Evolutionary conservation across 92 coral and sea anemone genomes (phyloP), one percentile per base, ranked within the genome.

Genomic region (Virgularia gustaviana): DNA sequence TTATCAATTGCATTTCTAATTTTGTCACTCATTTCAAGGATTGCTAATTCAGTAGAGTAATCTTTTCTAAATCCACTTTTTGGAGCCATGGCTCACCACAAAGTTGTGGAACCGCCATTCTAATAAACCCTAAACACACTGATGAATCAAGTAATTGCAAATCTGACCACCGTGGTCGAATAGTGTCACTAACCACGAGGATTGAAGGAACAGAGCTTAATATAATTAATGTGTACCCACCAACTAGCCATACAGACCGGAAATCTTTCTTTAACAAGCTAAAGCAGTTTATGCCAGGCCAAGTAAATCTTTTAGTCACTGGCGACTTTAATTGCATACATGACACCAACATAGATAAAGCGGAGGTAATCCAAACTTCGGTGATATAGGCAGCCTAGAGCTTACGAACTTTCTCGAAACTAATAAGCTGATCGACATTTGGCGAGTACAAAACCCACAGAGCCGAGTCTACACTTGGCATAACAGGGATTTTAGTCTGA

Each of bases 31-130:
- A 51, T 63, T 74, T 81, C 76, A 20, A 83, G 43, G 10, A 77
- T 71, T 36, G 84, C 92, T 53, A 79, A 70, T 57, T 87, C 81
- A 12, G 87, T 87, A 18, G 84, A 79, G 60, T 78, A 57, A 2
- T 79, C 84, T 55, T 82, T 86, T 42, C 83, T 63, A 47, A 85
- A 81, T 4, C 86, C 84, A 78, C n/a, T n/a, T n/a, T 39, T 15
- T 39, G 45, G 45, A 39, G 45, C 45, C 45, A 39, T 15, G 45
- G 55, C 55, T 15, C 55, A 15, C 18, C 3, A 19, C 55, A 25
- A 4, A 47, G 55, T 25, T 25, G 55, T 5, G 55, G 55, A 4
- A 15, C 18, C 6, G 55, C 8, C 8, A 47, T 47, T 25, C 55
- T 47, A 15, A 15, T 47, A 19, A 5, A 15, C 18, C 7, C 55